phyloP scores from a whole-genome alignment of 2,113 vertebrate genomes.

The Nanorana parkeri region DNA sequence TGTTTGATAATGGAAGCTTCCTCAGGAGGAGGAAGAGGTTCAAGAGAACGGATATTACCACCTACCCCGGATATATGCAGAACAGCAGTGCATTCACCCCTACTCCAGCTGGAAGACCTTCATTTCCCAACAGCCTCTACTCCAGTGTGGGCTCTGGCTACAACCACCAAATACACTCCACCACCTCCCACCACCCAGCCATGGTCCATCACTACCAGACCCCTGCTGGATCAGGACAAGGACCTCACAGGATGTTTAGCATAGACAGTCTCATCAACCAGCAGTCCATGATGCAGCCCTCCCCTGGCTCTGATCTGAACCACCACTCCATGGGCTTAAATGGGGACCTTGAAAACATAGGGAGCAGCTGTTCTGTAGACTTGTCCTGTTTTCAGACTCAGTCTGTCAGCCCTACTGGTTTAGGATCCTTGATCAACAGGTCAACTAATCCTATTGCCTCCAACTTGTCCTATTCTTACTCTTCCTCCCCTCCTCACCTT shows the following conservation, averaged over 20 bases:
- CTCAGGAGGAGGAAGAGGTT: conserved; percentile 81
- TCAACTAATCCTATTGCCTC: conserved; percentile 68
- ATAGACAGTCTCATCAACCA: conserved; percentile 91
- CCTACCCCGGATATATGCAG: conserved; percentile 88
- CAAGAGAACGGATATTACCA: conserved; percentile 88
- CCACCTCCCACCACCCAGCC: conserved; percentile 74
- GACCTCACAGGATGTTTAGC: conserved; percentile 88
- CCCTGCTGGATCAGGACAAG: conserved; percentile 70
- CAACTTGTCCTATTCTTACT: conserved; percentile 76
- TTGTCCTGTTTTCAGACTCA: conserved; percentile 79
- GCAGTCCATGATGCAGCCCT: conserved; percentile 78
- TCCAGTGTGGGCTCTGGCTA: conserved; percentile 74
- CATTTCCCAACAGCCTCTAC: conserved; percentile 76
- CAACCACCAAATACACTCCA: conserved; percentile 64
- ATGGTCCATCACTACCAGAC: conserved; percentile 81
- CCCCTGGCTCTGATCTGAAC: conserved; percentile 70
- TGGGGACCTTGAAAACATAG: conserved; percentile 70
- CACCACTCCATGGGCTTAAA: conserved; percentile 73
- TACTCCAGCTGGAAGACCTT: conserved; percentile 74
- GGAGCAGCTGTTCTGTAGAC: conserved; percentile 78
- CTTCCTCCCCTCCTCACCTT: conserved; percentile 79
- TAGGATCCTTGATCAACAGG: conserved; percentile 67
- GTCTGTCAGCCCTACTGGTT: conserved; percentile 68
- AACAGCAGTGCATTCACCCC: conserved; percentile 86
- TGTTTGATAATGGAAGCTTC: conserved; percentile 89